Conservation (phyloP, 2,888 invertebrate genomes). For the Junonia oenone region DNA sequence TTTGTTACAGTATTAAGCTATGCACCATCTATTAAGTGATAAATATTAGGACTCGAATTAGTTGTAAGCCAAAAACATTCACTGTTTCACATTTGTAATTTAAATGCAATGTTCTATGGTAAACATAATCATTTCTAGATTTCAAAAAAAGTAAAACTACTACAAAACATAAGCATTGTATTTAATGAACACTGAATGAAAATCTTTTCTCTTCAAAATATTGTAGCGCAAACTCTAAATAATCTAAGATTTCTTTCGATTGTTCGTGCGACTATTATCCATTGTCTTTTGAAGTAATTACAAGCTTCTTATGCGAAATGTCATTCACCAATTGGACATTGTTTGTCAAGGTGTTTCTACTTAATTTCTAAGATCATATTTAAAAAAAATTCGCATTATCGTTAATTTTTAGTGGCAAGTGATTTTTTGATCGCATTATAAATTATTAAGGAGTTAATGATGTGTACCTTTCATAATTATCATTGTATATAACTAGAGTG, state of each 20-base stretch:
- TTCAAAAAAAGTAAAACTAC: background rate
- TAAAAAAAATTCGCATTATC: slow-evolving; percentile 21
- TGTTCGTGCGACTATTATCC: slow-evolving; percentile 44
- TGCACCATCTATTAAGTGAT: slow-evolving; percentile 20
- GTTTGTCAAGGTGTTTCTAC: slow-evolving; percentile 28
- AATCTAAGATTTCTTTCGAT: slow-evolving; percentile 42
- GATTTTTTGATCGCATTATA: slow-evolving; percentile 38
- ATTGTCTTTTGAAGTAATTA: slow-evolving; percentile 33
- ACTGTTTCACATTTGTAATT: slow-evolving; percentile 8
- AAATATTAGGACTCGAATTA: slow-evolving; percentile 26
- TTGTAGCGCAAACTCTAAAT: slow-evolving; percentile 13
- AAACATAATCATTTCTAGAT: slow-evolving; percentile 8
- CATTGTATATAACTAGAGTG: slow-evolving; percentile 73
- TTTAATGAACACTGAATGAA: slow-evolving; percentile 2
- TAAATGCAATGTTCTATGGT: slow-evolving; percentile 7
- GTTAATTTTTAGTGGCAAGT: slow-evolving; percentile 30
- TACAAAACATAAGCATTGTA: slow-evolving; percentile 2
- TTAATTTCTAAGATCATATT: slow-evolving; percentile 23
- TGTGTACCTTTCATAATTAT: slow-evolving; percentile 48
- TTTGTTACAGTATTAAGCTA: slow-evolving; percentile 25
- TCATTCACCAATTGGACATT: slow-evolving; percentile 31
- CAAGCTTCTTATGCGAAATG: slow-evolving; percentile 15
- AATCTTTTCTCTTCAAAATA: slow-evolving; percentile 9
- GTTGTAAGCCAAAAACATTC: slow-evolving; percentile 20
- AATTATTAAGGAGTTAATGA: slow-evolving; percentile 50